Conservation (phyloP, 2,113 vertebrate species). For the Podarcis cretensis region DNA sequence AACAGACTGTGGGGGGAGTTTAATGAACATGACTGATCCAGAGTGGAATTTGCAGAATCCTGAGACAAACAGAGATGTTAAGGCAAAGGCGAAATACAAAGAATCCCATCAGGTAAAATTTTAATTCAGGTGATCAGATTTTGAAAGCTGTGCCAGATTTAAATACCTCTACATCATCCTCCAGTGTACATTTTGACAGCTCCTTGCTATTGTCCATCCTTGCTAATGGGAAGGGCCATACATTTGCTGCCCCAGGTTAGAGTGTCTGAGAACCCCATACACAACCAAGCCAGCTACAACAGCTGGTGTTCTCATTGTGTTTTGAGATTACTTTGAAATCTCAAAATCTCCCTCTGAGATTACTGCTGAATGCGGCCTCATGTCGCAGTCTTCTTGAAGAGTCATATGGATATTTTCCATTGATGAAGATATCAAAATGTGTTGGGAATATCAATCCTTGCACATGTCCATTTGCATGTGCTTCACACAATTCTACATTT, state of each 20-base stretch:
- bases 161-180: constrained; percentile 25
- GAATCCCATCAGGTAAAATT: constrained; percentile 53
- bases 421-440: too few species aligned
- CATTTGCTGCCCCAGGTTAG: background rate
- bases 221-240: background rate
- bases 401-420: too few species aligned
- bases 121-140: constrained; percentile 57
- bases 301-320: too few species aligned
- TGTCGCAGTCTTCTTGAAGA: too few species aligned
- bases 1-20: constrained; percentile 73
- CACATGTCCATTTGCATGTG: too few species aligned
- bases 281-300: too few species aligned
- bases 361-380: too few species aligned
- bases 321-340: too few species aligned
- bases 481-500: too few species aligned
- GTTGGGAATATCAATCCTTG: too few species aligned
- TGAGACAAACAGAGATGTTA: constrained; percentile 49
- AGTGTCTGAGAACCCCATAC: too few species aligned
- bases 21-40: constrained; percentile 68
- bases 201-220: background rate
- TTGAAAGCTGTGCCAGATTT: constrained; percentile 50
- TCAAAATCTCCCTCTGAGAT: too few species aligned
- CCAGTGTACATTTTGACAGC: constrained; percentile 16
- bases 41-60: constrained; percentile 75
- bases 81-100: constrained; percentile 53